These are phyloP conservation scores for Thunnus maccoyii DNA, from an alignment of 2,113 vertebrate genomes.

Conservation along the genomic window DNA sequence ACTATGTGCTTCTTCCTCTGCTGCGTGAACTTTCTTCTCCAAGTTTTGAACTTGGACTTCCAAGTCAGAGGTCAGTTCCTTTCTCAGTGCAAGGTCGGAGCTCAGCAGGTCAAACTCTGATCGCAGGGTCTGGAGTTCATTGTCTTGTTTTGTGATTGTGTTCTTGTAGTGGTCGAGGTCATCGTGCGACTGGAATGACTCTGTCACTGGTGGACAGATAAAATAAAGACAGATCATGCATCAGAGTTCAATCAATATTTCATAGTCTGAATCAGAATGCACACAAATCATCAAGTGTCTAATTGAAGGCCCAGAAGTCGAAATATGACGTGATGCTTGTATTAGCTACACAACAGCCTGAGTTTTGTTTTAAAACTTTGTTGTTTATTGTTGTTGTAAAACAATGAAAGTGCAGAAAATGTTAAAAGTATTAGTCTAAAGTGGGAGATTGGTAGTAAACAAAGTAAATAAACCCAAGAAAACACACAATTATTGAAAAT, in stretches of 20 bases:
- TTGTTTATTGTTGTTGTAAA: too few species aligned
- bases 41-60: constrained; percentile 74
- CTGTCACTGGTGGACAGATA: neutral
- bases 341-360: neutral
- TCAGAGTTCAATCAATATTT: neutral
- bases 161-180: constrained; percentile 62
- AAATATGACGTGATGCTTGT: neutral
- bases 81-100: constrained; percentile 79
- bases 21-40: constrained; percentile 66
- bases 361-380: neutral
- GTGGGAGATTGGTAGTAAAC: neutral
- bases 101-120: constrained; percentile 75
- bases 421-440: neutral
- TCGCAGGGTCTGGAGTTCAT: constrained; percentile 72
- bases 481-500: neutral
- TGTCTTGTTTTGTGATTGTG: constrained; percentile 52
- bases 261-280: neutral
- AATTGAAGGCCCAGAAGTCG: too few species aligned
- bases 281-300: neutral
- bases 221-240: neutral
- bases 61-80: constrained; percentile 75
- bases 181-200: constrained; percentile 18
- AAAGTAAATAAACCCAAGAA: neutral
- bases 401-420: too few species aligned
- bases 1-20: constrained; percentile 77